Evolutionary conservation across 2,797 vertebrate genomes (phyloP).

Genomic region (Meriones psammophilus): DNA sequence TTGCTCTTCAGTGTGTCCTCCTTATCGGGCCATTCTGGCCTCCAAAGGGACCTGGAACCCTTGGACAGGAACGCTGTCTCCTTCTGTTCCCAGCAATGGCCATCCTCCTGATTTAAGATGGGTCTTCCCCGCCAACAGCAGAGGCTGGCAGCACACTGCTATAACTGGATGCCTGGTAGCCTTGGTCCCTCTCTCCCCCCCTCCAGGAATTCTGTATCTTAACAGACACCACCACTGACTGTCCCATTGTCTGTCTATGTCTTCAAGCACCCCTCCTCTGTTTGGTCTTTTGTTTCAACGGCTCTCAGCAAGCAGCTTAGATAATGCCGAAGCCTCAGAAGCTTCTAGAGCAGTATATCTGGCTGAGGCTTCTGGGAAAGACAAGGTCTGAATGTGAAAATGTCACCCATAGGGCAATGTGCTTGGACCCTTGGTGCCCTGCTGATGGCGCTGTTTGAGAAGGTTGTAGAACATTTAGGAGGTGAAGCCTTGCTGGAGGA

Average conservation of each 20-base stretch:
- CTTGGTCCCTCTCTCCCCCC: fast-evolving
- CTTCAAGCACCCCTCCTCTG: neutral
- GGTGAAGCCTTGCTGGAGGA: neutral
- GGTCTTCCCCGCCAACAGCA: neutral
- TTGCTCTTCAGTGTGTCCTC: fast-evolving
- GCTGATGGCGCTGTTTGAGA: neutral
- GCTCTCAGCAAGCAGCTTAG: neutral
- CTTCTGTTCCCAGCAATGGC: neutral
- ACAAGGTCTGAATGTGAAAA: neutral
- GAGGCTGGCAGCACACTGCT: neutral
- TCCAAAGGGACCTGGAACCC: neutral
- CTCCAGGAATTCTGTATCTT: neutral
- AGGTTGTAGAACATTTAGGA: neutral
- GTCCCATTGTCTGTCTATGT: too few relatives aligned
- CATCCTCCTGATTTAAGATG: neutral
- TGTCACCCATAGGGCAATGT: neutral
- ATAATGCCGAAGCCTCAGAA: neutral
- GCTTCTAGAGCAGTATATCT: neutral
- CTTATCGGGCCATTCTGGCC: fast-evolving
- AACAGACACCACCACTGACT: neutral
- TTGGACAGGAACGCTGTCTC: too few relatives aligned
- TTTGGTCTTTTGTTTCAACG: neutral
- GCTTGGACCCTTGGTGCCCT: neutral
- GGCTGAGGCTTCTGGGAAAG: neutral
- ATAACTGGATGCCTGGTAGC: fast-evolving